Base-by-base conservation (phyloP, 1,140 invertebrate species). In the Mamestra configurata region DNA sequence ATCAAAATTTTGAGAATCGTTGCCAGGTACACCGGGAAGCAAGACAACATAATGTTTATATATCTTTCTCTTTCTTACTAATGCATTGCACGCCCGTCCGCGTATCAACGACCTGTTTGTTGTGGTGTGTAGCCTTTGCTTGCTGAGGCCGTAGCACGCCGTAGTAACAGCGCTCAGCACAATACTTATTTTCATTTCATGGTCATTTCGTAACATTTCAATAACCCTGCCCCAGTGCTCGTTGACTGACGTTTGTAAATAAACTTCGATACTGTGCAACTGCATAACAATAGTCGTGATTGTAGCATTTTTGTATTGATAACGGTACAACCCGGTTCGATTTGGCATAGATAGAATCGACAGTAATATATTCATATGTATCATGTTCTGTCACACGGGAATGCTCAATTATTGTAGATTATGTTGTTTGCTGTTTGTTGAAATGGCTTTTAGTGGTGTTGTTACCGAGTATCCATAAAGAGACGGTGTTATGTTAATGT, bases 81-180 rank as follows among this genome's bases (percentile, higher is more conserved):
- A 87, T 82, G 88, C 84, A 86, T 40, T 59, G 85, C 79, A 83
- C 84, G 85, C 77, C 81, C 84, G 77, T 83, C 80, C 85, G 79
- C 87, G 90, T 90, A 90, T 89, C 93, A 93, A 94, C 92, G 93
- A 94, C 93, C 93, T 93, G 88, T 85, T 82, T 83, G 79, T 82
- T 85, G 77, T 79, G 55, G 77, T 79, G 72, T 66, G 82, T 79
- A 87, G 86, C 83, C 80, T 85, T 82, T 86, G 79, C 68, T 85
- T 84, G 81, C 88, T 79, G 82, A 83, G 85, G 76, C 81, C 85
- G 86, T 86, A 84, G 86, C 88, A 89, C 85, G 76, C 81, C 85
- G 85, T 86, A 84, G 87, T 89, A 90, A 85, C 84, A 85, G 76
- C 79, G 83, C 77, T 71, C 59, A 85, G 79, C 84, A 89, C 84